Conservation (phyloP, 2,113 vertebrate genomes). For the Corythornis madagascariensis region DNA sequence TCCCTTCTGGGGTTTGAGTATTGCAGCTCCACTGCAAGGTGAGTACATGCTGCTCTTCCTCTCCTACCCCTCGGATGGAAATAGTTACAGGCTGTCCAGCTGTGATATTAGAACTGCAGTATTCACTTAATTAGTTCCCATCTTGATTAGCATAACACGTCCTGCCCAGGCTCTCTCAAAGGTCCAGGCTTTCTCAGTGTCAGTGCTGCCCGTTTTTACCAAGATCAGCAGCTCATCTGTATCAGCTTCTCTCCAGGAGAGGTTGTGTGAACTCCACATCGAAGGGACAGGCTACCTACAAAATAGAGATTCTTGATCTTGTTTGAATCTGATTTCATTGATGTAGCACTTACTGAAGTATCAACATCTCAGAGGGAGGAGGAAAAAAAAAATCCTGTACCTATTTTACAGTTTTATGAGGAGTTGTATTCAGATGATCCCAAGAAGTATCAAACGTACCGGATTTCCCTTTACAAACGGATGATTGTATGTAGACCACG, state of each 20-base stretch:
- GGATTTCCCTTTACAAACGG: constrained; percentile 94
- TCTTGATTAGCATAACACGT: not conserved
- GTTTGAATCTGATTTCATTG: constrained; percentile 31
- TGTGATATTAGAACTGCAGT: not conserved
- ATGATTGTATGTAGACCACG: constrained; percentile 95
- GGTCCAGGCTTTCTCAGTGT: not conserved
- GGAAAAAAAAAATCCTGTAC: constrained; percentile 71
- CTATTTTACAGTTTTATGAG: constrained; percentile 93
- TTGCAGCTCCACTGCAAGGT: not conserved
- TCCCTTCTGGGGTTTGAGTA: not conserved
- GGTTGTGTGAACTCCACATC: not conserved
- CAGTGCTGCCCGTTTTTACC: not conserved
- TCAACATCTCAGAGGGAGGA: constrained; percentile 3
- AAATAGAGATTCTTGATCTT: not conserved
- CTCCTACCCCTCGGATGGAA: not conserved
- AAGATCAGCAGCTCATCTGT: not conserved
- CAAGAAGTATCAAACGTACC: constrained; percentile 89
- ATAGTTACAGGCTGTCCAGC: not conserved
- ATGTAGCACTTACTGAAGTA: constrained; percentile 12
- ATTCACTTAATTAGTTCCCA: not conserved
- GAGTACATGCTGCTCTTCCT: not conserved
- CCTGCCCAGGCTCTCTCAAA: not conserved
- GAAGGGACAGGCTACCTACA: not conserved
- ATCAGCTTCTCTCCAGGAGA: not conserved
- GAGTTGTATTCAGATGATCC: constrained; percentile 92